Evolutionary conservation across 2,113 vertebrate genomes (phyloP).

Genomic region (Setophaga kirtlandii): DNA sequence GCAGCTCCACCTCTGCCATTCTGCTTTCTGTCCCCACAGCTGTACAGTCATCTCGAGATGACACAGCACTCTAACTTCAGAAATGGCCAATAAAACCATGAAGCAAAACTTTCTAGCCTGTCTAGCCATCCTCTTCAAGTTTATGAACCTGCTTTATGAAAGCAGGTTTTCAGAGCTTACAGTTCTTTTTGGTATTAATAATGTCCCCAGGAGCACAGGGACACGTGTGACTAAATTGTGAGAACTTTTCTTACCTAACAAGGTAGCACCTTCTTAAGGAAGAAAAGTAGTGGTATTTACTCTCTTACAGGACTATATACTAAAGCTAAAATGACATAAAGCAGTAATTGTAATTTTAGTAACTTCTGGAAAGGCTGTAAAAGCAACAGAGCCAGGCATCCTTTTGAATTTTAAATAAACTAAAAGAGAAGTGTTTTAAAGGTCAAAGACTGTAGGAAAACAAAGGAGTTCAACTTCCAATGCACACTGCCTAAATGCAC

Average conservation of each 20-base stretch:
- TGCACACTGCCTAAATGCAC: not conserved
- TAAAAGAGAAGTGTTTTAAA: not conserved
- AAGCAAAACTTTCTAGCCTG: not conserved
- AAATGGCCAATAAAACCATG: conserved; percentile 1
- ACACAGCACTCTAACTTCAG: not conserved
- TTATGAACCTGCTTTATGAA: not conserved
- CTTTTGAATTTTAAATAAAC: not conserved
- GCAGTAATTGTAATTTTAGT: not conserved
- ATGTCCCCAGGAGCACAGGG: not conserved
- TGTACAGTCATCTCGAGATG: not conserved
- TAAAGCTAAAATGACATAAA: not conserved
- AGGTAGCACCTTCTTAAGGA: not conserved
- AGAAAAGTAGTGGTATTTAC: not conserved
- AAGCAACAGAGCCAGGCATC: not conserved
- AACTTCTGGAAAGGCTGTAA: not conserved
- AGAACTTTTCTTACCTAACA: not conserved
- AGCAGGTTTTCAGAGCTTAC: not conserved
- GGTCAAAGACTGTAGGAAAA: not conserved
- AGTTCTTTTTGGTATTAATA: not conserved
- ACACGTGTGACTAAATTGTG: not conserved
- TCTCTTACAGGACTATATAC: not conserved
- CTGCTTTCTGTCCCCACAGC: not conserved
- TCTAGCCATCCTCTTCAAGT: not conserved
- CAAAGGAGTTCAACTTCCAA: not conserved
- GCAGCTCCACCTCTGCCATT: not conserved